A percentile compares a stretch with the other conserved stretches of the same genome.
These are phyloP conservation scores for Microctenopoma lineatum DNA, from an alignment of 2,797 vertebrate species.

Conservation along the genomic window DNA sequence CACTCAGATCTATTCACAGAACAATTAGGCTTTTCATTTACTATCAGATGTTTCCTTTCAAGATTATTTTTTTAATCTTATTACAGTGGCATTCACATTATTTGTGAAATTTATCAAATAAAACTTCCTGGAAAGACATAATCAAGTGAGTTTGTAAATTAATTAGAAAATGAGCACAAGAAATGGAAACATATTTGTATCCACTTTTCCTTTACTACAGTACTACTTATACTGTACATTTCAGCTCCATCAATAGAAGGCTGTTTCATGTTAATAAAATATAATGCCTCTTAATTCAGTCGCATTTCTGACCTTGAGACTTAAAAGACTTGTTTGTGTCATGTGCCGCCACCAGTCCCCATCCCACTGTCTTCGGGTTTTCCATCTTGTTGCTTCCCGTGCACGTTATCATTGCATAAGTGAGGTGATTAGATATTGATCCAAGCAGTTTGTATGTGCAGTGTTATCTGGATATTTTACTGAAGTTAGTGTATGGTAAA, in stretches of 20 bases:
- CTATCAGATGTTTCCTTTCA: conserved; percentile 22
- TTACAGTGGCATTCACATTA: background rate
- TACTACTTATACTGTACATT: no score
- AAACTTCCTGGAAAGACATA: background rate
- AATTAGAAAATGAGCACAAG: background rate
- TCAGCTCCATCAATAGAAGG: background rate
- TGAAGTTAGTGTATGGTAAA: background rate
- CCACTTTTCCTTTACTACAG: background rate
- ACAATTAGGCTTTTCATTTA: conserved; percentile 18
- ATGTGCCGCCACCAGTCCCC: no score
- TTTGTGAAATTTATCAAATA: background rate
- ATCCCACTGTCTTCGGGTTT: no score
- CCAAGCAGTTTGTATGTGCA: background rate
- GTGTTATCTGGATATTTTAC: no score
- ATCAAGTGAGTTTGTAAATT: background rate
- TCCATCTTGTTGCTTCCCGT: background rate
- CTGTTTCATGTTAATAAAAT: no score
- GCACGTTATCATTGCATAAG: conserved; percentile 2
- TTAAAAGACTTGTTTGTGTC: no score
- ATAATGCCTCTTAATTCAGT: no score
- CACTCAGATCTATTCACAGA: conserved; percentile 22
- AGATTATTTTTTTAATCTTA: conserved; percentile 13
- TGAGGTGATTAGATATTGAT: conserved; percentile 5
- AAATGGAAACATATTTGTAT: background rate
- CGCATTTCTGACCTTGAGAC: no score